Evolutionary conservation across 2,888 invertebrate genomes (phyloP).

Genomic region (Tuta absoluta): DNA sequence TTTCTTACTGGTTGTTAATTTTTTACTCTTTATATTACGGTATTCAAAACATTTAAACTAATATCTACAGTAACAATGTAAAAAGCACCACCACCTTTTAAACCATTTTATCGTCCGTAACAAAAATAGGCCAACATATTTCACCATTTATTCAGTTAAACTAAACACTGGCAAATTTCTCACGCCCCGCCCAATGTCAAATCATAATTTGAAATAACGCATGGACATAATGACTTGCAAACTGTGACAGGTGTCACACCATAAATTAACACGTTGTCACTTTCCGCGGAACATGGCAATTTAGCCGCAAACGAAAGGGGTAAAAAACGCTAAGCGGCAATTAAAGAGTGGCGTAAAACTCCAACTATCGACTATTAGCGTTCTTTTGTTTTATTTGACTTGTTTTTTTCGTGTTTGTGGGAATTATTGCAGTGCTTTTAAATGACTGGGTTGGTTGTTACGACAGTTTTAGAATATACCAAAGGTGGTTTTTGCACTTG

Average conservation of each 20-base stretch:
- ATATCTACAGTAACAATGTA: too few relatives aligned
- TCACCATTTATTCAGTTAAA: not conserved
- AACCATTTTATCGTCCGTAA: too few relatives aligned
- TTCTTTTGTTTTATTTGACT: constrained; percentile 22
- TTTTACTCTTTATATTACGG: too few relatives aligned
- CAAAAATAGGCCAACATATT: too few relatives aligned
- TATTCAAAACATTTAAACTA: too few relatives aligned
- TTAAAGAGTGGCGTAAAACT: constrained; percentile 29
- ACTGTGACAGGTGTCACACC: constrained; percentile 67
- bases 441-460: too few relatives aligned
- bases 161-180: constrained; percentile 20
- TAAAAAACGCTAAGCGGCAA: constrained; percentile 24
- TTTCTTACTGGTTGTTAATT: too few relatives aligned
- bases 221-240: constrained; percentile 30
- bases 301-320: constrained; percentile 31
- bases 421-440: not conserved
- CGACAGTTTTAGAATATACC: too few relatives aligned
- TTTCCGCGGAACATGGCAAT: constrained; percentile 53
- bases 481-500: too few relatives aligned
- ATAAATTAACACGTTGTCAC: constrained; percentile 73
- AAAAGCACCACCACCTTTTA: too few relatives aligned
- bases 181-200: constrained; percentile 31
- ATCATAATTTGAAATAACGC: constrained; percentile 27
- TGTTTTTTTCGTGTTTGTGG: constrained; percentile 7
- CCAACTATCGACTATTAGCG: constrained; percentile 14